Percentiles rank a stretch among this genome's conserved stretches.
phyloP scores from a whole-genome alignment of 2,888 invertebrate genomes.

The Aromia moschata region DNA sequence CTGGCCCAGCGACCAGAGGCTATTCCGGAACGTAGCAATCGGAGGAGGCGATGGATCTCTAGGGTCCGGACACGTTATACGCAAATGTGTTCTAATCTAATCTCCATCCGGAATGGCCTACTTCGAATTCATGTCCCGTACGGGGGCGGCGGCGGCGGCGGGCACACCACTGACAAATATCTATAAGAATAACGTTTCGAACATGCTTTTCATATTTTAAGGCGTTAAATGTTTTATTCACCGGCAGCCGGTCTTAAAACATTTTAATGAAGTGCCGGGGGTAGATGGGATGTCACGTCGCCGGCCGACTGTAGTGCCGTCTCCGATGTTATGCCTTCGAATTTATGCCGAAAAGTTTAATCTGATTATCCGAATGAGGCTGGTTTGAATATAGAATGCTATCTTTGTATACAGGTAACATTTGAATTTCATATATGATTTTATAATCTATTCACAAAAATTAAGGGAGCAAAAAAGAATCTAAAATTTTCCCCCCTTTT shows the following conservation, averaged over 20 bases:
- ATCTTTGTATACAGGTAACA: too few relatives aligned
- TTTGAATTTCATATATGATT: too few relatives aligned
- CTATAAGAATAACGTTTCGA: slow-evolving; percentile 24
- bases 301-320: not conserved
- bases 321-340: slow-evolving; percentile 1
- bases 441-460: too few relatives aligned
- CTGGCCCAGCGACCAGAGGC: too few relatives aligned
- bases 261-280: slow-evolving; percentile 27
- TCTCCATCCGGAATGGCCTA: slow-evolving; percentile 38
- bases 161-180: slow-evolving; percentile 30
- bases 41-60: slow-evolving; percentile 7
- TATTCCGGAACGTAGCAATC: not conserved
- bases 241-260: slow-evolving; percentile 17
- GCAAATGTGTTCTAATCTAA: slow-evolving; percentile 37
- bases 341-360: slow-evolving; percentile 14
- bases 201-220: slow-evolving; percentile 19
- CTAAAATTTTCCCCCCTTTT: too few relatives aligned
- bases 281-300: too few relatives aligned
- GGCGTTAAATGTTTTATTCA: slow-evolving; percentile 22
- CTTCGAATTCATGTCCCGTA: slow-evolving; percentile 23
- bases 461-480: too few relatives aligned
- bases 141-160: slow-evolving; percentile 24
- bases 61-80: slow-evolving; percentile 31
- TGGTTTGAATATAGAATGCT: not conserved
- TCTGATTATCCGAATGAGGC: slow-evolving; percentile 4